Evolutionary conservation across 2,113 vertebrate genomes (phyloP), one percentile per base, ranked within the genome.

Genomic region (Eolophus roseicapilla): DNA sequence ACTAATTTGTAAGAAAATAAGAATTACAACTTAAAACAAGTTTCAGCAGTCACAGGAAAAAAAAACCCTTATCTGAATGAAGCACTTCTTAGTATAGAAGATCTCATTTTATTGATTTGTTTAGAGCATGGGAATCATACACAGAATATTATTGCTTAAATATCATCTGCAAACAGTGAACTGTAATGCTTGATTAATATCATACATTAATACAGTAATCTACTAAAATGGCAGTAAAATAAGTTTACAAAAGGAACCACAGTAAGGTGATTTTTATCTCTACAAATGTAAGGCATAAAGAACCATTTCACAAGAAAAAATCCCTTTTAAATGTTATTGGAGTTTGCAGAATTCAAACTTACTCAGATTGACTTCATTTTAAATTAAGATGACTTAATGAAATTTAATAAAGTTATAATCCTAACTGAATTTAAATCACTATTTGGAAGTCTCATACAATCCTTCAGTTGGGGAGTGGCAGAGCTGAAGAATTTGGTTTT

Each of bases 231-330:
- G 17, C 15, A 85, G 6, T 82, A 85, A 85, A 90, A 57, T 31
- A 24, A 0, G 0, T 62, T 44, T 65, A 44, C 59, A 29, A 24
- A 82, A 75, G 2, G 5, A 60, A 31, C 3, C 6, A 62, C 2
- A 21, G 13, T 8, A 18, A 43, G 8, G 1, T 44, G 88, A 24
- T 44, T 90, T 90, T 76, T 82, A 57, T 35, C 31, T 41, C 9
- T 29, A 17, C 31, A 59, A 63, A 52, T 6, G 6, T 19, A 39
- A 39, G 16, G 29, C 43, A 64, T 46, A 64, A 60, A 65, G 70
- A 79, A 81, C 35, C 12, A 62, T 13, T 53, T 87, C 21, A 39
- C 39, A 50, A 31, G 29, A 29, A 27, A 41, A 68, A 23, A 60
- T 62, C 4, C 3, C 9, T 59, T 25, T 52, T 65, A 71, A 63